These are phyloP conservation scores for Fulica atra DNA, from an alignment of 2,113 vertebrate species.

Conservation along the genomic window DNA sequence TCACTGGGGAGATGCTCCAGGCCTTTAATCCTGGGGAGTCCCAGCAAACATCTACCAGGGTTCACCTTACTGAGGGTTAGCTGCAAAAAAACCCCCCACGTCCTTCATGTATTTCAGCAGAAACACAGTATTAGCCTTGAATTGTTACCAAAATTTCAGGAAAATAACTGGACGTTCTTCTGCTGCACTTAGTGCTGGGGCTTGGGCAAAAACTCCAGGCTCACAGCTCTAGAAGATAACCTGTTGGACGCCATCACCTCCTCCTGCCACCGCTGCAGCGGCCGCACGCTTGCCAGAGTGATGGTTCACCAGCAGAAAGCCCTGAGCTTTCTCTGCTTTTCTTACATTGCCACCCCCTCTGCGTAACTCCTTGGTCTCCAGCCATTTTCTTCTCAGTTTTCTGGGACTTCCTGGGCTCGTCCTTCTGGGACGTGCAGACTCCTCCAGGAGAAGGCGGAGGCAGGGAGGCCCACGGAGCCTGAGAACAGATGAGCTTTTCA, in stretches of 20 bases:
- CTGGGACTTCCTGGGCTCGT: background rate
- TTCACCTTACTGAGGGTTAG: background rate
- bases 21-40: background rate
- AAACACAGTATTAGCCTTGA: background rate
- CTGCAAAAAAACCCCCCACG: background rate
- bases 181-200: background rate
- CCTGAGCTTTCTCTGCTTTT: background rate
- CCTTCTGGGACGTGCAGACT: background rate
- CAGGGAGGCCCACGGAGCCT: background rate
- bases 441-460: background rate
- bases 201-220: background rate
- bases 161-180: background rate
- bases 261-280: background rate
- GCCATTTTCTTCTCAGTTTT: background rate
- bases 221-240: background rate
- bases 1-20: too few relatives aligned
- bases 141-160: rapidly evolving
- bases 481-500: background rate
- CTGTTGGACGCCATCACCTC: background rate
- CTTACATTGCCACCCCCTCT: background rate
- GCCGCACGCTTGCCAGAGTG: background rate
- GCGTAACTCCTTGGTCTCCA: background rate
- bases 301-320: background rate
- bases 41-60: background rate
- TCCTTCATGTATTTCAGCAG: background rate